Base-by-base conservation (phyloP, 2,888 invertebrate genomes). In the Temnothorax rugatulus region DNA sequence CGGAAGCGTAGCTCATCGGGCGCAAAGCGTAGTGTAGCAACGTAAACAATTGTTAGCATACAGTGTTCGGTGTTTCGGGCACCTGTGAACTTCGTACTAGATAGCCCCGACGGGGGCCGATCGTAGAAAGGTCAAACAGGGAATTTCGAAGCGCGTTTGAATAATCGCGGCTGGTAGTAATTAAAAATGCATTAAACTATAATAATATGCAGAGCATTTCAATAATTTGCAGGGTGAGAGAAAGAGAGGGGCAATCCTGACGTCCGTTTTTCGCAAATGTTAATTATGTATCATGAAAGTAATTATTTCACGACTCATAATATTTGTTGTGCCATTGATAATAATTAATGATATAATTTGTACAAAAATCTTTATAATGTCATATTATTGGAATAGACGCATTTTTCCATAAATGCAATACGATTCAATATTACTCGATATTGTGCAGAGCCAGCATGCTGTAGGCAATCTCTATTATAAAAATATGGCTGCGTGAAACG, bases 11-110 rank as follows among this genome's bases (percentile, higher is more conserved):
- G 66, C 77, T 66, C 54, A 77, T 66, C 66, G 66, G 54, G 13
- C 44, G 66, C 71, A 81, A 81, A 81, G 71, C 59, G 38, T 18
- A 21, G 59, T 59, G 79, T 38, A 21, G 21, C 29, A 61, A 71
- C 59, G 59, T 68, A 81, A 81, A 81, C 79, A 81, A 61, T 71
- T 71, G 71, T 81, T 81, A 71, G 71, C 71, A 71, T 61, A 71
- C 59, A 69, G 21, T 41, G 34, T 25, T 68, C 25, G 47, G 15
- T 41, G n/a, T 66, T 18, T 41, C 38, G 66, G 29, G n/a, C 66
- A 68, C 29, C 41, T 52, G 47, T 38, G 59, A 59, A 59, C 69
- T 69, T 79, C 11, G 69, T 57, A 57, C 44, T 11, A 34, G 47
- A 29, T 13, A 5, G 13, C n/a, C 29, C n/a, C 52, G 54, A n/a